Evolutionary conservation across 2,797 vertebrate species (phyloP).

Genomic region (Simalia tracyae): DNA sequence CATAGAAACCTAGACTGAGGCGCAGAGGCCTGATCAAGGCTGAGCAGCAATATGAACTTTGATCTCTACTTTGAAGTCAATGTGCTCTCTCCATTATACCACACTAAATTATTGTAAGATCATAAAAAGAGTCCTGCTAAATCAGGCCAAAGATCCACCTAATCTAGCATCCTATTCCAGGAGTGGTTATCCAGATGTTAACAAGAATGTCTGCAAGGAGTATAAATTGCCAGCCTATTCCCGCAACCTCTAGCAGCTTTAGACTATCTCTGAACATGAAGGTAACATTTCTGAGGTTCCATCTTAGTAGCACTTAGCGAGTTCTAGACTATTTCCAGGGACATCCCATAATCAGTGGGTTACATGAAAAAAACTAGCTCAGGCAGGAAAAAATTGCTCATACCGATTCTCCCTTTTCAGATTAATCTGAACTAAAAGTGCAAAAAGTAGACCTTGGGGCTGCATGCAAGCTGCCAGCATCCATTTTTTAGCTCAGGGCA

Average conservation of each 20-base stretch:
- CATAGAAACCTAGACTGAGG: neutral
- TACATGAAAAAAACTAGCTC: neutral
- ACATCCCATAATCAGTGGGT: neutral
- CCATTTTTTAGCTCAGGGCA: neutral
- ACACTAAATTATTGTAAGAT: neutral
- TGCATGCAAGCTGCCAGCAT: neutral
- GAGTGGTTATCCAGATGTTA: neutral
- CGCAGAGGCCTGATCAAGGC: neutral
- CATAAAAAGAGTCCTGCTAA: neutral
- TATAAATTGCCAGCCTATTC: neutral
- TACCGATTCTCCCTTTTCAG: neutral
- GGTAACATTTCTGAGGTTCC: neutral
- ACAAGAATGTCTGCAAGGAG: neutral
- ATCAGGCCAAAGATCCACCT: neutral
- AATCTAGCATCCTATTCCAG: neutral
- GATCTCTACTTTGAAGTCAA: neutral
- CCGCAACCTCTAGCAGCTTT: neutral
- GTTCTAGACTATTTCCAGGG: neutral
- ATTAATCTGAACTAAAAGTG: neutral
- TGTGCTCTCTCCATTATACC: neutral
- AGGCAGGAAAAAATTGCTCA: neutral
- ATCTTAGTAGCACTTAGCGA: neutral
- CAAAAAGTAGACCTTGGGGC: neutral
- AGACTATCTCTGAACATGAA: neutral
- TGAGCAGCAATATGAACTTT: neutral